A percentile compares a stretch with the other conserved stretches of the same genome.
These are phyloP conservation scores for Agapostemon virescens DNA, from an alignment of 2,888 invertebrate genomes.

Conservation along the genomic window DNA sequence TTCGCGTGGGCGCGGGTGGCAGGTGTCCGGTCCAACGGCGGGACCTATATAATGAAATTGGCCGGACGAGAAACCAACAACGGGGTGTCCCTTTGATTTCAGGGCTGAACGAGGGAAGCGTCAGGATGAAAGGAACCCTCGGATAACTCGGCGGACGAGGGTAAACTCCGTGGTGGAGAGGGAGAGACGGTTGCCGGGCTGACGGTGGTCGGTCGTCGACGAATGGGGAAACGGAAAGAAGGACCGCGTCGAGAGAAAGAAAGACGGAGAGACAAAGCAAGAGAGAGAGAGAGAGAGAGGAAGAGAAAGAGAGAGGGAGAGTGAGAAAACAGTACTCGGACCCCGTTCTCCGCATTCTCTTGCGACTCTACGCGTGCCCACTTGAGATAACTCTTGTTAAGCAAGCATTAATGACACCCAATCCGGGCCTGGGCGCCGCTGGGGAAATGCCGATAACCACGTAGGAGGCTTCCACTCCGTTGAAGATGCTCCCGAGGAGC, in stretches of 20 bases:
- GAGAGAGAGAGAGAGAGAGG: neutral
- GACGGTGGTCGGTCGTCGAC: slow-evolving; percentile 25
- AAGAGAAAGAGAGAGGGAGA: neutral
- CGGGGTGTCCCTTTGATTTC: slow-evolving; percentile 65
- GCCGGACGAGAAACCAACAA: slow-evolving; percentile 60
- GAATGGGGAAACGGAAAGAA: slow-evolving; percentile 50
- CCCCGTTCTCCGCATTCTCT: slow-evolving; percentile 43
- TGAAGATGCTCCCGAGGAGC: slow-evolving; percentile 51
- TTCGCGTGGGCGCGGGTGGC: slow-evolving; percentile 14
- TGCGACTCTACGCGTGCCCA: slow-evolving; percentile 69
- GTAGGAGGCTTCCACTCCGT: slow-evolving; percentile 55
- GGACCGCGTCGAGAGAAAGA: neutral
- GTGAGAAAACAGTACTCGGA: slow-evolving; percentile 52
- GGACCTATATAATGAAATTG: slow-evolving; percentile 69
- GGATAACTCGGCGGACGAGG: slow-evolving; percentile 66
- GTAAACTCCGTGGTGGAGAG: slow-evolving; percentile 50
- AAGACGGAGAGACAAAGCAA: too few relatives aligned
- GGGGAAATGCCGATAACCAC: slow-evolving; percentile 58
- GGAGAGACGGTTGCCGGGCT: slow-evolving; percentile 21
- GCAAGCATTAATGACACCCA: slow-evolving; percentile 64
- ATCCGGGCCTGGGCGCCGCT: slow-evolving; percentile 42
- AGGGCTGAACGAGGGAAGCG: slow-evolving; percentile 54
- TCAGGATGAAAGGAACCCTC: slow-evolving; percentile 60
- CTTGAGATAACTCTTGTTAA: slow-evolving; percentile 70
- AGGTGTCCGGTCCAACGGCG: slow-evolving; percentile 60